Evolutionary conservation across 2,797 vertebrate species (phyloP), one percentile per base, ranked within the genome.

Genomic region (Pempheris klunzingeri): DNA sequence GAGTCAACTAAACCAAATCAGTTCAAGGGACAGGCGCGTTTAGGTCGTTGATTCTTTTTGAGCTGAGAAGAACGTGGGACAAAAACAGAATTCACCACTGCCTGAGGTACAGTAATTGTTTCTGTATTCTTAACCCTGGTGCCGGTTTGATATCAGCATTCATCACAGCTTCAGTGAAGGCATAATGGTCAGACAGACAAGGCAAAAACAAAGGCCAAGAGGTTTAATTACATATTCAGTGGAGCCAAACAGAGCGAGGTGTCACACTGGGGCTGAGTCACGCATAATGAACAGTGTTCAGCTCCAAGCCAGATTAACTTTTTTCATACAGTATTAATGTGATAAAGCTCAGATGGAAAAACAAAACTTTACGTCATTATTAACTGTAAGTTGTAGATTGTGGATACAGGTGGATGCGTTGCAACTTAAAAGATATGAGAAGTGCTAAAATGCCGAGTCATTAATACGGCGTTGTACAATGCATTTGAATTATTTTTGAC

Each of bases 221-320:
- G 65, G 78, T 80, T 81, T 80, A 75, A 88, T 85, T 69, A 69
- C 55, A 74, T 36, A 85, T 85, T 82, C 80, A 78, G 69, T 71
- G 1, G 15, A 80, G 64, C 73, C 70, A 75, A 80, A 80, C 76
- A 20, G 44, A 74, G 66, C 73, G 77, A 83, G 78, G 82, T 82
- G 77, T 86, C 67, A 78, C 59, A 65, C 46, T 5, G 32, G 28
- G 22, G 52, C 81, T 36, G 69, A 77, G 20, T 72, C 74, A 74
- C 76, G 64, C 71, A 82, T 85, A 66, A 78, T 78, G 52, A 84
- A 68, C 15, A n/a, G 20, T 12, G 26, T 15, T 8, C 43, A 54
- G 71, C 70, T 73, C 54, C 61, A 50, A 68, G 76, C 63, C 64
- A 59, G 15, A 68, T n/a, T 4, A 74, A 12, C 17, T 4, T 30